These are phyloP conservation scores for Heliconius eleuchia DNA, from an alignment of 1,140 invertebrate species.

Conservation along the genomic window DNA sequence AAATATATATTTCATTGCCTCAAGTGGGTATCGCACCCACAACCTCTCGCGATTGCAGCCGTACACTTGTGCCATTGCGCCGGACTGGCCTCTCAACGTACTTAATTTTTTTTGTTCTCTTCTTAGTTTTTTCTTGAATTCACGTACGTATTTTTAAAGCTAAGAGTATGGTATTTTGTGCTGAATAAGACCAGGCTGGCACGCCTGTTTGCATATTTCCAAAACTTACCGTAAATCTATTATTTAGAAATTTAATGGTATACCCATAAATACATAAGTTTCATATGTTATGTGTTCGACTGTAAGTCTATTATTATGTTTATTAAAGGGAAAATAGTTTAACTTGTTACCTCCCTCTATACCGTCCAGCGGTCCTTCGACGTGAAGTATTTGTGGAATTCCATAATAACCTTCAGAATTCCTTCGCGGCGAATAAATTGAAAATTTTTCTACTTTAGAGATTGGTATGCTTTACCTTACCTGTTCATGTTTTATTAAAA, in stretches of 20 bases:
- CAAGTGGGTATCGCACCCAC: too few relatives aligned
- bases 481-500: slow-evolving; percentile 41
- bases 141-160: too few relatives aligned
- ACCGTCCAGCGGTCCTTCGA: slow-evolving; percentile 34
- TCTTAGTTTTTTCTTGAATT: too few relatives aligned
- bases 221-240: too few relatives aligned
- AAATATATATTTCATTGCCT: too few relatives aligned
- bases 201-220: too few relatives aligned
- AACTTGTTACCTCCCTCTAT: slow-evolving; percentile 1
- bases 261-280: neutral
- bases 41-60: too few relatives aligned
- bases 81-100: too few relatives aligned
- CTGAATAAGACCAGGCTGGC: too few relatives aligned
- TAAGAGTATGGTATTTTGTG: too few relatives aligned
- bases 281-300: neutral
- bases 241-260: neutral
- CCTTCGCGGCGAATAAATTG: slow-evolving; percentile 40
- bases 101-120: too few relatives aligned
- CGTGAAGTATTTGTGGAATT: slow-evolving; percentile 33
- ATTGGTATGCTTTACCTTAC: slow-evolving; percentile 40
- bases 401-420: slow-evolving; percentile 40
- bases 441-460: slow-evolving; percentile 39
- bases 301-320: neutral
- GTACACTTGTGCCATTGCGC: too few relatives aligned
- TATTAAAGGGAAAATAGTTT: slow-evolving; percentile 16